Evolutionary conservation across 2,113 vertebrate genomes (phyloP).

Genomic region (Cavia aperea): DNA sequence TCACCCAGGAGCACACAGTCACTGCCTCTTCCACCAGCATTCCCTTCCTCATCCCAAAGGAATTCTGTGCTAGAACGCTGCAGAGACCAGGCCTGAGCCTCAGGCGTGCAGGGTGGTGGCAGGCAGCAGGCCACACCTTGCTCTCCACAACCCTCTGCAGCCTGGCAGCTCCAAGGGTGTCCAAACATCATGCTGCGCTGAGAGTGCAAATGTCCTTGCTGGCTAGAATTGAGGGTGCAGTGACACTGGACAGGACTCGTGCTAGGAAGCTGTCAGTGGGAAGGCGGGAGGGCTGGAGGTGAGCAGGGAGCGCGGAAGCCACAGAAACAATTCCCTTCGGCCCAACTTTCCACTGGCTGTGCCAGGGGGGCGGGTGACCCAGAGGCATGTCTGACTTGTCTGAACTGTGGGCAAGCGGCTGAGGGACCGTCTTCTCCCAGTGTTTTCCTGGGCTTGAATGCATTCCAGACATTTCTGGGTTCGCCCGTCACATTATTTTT

Average conservation of each 20-base stretch:
- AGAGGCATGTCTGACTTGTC: constrained; percentile 37
- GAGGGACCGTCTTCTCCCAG: constrained; percentile 19
- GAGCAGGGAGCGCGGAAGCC: constrained; percentile 47
- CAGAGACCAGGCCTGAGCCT: neutral
- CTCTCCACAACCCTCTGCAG: neutral
- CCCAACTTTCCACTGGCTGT: constrained; percentile 48
- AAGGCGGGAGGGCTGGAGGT: neutral
- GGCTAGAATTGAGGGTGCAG: constrained; percentile 27
- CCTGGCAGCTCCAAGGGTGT: fast-evolving
- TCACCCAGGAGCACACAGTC: neutral
- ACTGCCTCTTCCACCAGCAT: constrained; percentile 20
- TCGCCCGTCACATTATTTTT: neutral
- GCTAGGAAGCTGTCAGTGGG: neutral
- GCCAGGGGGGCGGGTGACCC: constrained; percentile 34
- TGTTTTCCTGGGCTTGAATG: neutral
- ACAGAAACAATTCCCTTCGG: constrained; percentile 23
- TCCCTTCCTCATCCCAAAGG: constrained; percentile 27
- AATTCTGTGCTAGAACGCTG: neutral
- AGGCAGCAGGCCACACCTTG: neutral
- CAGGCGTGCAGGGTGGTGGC: neutral
- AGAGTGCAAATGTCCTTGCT: neutral
- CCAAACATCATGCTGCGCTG: neutral
- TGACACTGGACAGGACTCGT: neutral
- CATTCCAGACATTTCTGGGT: constrained; percentile 3
- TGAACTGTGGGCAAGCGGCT: constrained; percentile 14